Evolutionary conservation across 2,113 vertebrate genomes (phyloP), one percentile per base, ranked within the genome.

Genomic region (Meleagris gallopavo): DNA sequence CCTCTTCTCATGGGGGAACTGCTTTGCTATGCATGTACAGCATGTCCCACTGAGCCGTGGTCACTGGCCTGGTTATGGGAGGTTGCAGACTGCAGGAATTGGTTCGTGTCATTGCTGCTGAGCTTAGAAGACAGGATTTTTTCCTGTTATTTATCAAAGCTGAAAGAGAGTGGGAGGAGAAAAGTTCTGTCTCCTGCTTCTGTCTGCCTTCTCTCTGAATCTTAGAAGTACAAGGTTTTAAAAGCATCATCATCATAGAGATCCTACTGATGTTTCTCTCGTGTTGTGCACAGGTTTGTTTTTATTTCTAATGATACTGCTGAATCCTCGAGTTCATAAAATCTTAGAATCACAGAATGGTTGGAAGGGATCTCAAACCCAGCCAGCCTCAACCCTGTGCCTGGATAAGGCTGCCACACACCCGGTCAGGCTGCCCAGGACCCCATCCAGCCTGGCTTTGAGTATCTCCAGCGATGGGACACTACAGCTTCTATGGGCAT

Each of bases 11-110:
- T 0, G 24, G 0, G 8, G 10, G 30, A 41, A 38, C 13, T 14
- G 2, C 48, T 76, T 75, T 70, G 18, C 12, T 25, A 11, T 7
- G 0, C 8, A 4, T 0, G 0, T 6, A 1, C 0, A 0, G 46
- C n/a, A 7, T 34, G 10, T 80, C 10, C 9, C 21, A 4, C 50
- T 57, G 62, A 71, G 2, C 50, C 0, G 0, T 1, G 7, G 10
- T 36, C 13, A 1, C 41, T 29, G 17, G 34, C 38, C 40, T 67
- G 67, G 66, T 54, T 22, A 1, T 14, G 11, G 61, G 55, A n/a
- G 55, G 12, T 18, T n/a, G 55, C 55, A 58, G 54, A 30, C 52
- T 54, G 54, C 15, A 55, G 32, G 17, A 32, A 58, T n/a, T 58
- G 55, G 55, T n/a, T 58, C 11, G 4, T 58, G 55, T 32, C 18